A percentile compares a stretch with the other conserved stretches of the same genome.
Evolutionary conservation across 2,888 invertebrate species (phyloP).

Genomic region (Polymixis flavicincta): DNA sequence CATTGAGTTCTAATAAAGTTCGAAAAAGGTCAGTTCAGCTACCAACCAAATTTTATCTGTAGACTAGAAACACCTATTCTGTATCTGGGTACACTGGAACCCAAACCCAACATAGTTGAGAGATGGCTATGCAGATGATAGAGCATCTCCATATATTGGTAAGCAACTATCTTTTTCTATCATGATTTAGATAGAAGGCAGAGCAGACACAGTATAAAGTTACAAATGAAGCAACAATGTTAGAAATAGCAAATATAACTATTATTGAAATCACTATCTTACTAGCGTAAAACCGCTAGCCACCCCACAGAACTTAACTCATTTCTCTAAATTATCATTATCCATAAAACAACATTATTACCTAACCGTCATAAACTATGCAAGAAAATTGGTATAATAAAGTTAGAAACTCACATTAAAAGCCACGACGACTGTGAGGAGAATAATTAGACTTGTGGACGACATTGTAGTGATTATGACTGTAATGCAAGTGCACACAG

Average conservation of each 20-base stretch:
- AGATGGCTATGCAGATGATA: background rate
- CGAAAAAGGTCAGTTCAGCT: too few relatives aligned
- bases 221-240: background rate
- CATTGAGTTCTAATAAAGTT: background rate
- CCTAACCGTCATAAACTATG: conserved; percentile 9
- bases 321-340: conserved; percentile 30
- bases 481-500: conserved; percentile 31
- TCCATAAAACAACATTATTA: conserved; percentile 34
- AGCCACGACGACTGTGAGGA: conserved; percentile 59
- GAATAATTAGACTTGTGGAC: conserved; percentile 64
- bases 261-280: too few relatives aligned
- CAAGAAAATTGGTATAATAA: conserved; percentile 35
- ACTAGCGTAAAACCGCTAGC: background rate
- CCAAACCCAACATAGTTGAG: background rate
- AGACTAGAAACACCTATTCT: background rate
- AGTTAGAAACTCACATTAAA: conserved; percentile 68
- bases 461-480: conserved; percentile 64
- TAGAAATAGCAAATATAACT: background rate
- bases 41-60: too few relatives aligned
- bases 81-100: background rate
- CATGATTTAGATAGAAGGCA: background rate
- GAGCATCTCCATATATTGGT: background rate
- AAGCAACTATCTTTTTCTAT: background rate
- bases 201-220: background rate
- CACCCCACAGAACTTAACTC: conserved; percentile 12